Evolutionary conservation across 1,140 invertebrate genomes (phyloP), one percentile per base, ranked within the genome.

Genomic region (Brachystomella parvula): DNA sequence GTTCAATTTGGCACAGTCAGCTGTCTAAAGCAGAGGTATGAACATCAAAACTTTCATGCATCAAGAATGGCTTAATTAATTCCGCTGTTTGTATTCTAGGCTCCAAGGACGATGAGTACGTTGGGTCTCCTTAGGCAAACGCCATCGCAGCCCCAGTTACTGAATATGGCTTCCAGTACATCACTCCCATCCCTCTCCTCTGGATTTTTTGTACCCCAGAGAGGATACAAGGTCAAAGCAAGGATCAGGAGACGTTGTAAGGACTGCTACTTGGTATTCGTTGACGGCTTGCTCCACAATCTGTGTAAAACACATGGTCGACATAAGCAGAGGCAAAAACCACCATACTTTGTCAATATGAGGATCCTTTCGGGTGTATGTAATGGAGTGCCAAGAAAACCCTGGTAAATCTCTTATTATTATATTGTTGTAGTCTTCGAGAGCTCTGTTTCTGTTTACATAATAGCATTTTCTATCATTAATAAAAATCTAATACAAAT

Each of bases 321-420:
- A 61, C 89, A 92, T 73, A 92, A 92, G 73, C 88, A 90, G 79
- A 86, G 85, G 82, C 77, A 83, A 30, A 86, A 84, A 77, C 80
- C 83, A 61, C 78, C 81, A 57, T 81, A 83, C 68, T 83, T 82
- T 35, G 81, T 81, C 69, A 85, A 85, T 70, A 85, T 82, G 33
- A 89, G 85, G 82, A 84, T 89, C 66, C 76, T 90, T 47, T 86
- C 87, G 2, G 83, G 87, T 81, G 85, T 84, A 21, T 47, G 44
- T 21, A 9, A 6, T 21, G 12, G 12, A 28, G 9, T 15, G 9
- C 53, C 53, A 6, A 56, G 26, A 56, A 56, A 56, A 28, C 53
- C 53, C 12, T 56, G 53, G 53, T 56, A 56, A 24, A 47, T 15
- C 44, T 47, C 15, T 15, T 15, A 47, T n/a, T n/a, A n/a, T n/a